Conservation (phyloP, 2,888 invertebrate species). For the Caprella mutica region DNA sequence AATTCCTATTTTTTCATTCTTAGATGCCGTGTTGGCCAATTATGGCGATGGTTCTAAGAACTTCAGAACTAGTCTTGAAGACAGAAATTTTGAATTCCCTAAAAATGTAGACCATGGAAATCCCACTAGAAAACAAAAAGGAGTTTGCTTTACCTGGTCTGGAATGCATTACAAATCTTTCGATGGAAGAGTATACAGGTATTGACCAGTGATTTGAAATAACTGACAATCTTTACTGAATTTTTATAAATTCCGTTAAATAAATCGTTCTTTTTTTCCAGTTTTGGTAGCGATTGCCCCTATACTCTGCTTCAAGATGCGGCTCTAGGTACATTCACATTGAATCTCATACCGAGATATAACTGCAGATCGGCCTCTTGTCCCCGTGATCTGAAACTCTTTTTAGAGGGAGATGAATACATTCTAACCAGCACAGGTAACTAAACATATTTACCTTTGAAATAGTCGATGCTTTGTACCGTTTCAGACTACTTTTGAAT, state of each 20-base stretch:
- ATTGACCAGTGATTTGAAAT: constrained; percentile 40
- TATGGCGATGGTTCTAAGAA: not conserved
- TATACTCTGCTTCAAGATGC: constrained; percentile 62
- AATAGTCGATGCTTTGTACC: not conserved
- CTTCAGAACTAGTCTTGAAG: too few relatives aligned
- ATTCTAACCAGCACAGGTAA: constrained; percentile 40
- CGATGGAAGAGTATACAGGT: constrained; percentile 58
- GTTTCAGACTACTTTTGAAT: too few relatives aligned
- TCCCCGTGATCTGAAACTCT: constrained; percentile 49
- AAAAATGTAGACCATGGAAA: too few relatives aligned
- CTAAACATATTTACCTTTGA: not conserved
- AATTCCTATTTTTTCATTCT: not conserved
- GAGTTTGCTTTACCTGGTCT: constrained; percentile 63
- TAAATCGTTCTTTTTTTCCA: constrained; percentile 38
- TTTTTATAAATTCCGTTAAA: not conserved
- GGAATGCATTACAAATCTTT: constrained; percentile 48
- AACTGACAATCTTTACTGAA: not conserved
- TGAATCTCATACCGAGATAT: constrained; percentile 49
- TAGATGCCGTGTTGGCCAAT: not conserved
- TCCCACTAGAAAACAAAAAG: constrained; percentile 37
- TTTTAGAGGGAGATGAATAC: constrained; percentile 59
- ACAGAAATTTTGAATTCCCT: too few relatives aligned
- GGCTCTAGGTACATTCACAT: constrained; percentile 54
- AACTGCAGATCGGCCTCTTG: constrained; percentile 48
- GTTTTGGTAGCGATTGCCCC: constrained; percentile 63